These are phyloP conservation scores for Orchesellides sinensis DNA, from an alignment of 2,888 invertebrate species.

Conservation along the genomic window DNA sequence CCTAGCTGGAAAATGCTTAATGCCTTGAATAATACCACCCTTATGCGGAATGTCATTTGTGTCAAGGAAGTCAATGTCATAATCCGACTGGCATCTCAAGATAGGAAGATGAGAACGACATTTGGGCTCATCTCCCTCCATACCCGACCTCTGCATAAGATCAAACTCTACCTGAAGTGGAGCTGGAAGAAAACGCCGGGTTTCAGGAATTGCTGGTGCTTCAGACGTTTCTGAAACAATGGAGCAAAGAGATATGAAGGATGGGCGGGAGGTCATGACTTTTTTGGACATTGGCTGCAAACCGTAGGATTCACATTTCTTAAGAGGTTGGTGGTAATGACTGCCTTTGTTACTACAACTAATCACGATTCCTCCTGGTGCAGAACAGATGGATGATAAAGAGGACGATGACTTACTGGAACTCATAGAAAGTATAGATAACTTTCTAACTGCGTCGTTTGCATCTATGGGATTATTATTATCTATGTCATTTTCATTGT, in stretches of 20 bases:
- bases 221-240: conserved; percentile 56
- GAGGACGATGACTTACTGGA: conserved; percentile 4
- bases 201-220: conserved; percentile 1
- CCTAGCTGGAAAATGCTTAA: conserved; percentile 53
- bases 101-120: conserved; percentile 57
- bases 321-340: too few relatives aligned
- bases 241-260: conserved; percentile 54
- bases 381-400: conserved; percentile 15
- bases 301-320: background rate
- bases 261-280: conserved; percentile 51
- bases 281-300: conserved; percentile 20
- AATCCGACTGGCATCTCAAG: conserved; percentile 46
- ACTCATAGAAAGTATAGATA: background rate
- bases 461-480: background rate
- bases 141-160: conserved; percentile 55
- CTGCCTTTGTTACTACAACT: too few relatives aligned
- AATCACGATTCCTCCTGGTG: background rate
- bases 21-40: conserved; percentile 18
- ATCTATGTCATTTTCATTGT: background rate
- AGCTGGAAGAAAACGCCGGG: conserved; percentile 34
- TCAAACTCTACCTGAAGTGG: conserved; percentile 65
- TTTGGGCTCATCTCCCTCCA: conserved; percentile 60
- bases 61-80: conserved; percentile 43
- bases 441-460: background rate
- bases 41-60: background rate